These are phyloP conservation scores for Eupithecia dodoneata DNA, from an alignment of 2,888 invertebrate species.

Conservation along the genomic window DNA sequence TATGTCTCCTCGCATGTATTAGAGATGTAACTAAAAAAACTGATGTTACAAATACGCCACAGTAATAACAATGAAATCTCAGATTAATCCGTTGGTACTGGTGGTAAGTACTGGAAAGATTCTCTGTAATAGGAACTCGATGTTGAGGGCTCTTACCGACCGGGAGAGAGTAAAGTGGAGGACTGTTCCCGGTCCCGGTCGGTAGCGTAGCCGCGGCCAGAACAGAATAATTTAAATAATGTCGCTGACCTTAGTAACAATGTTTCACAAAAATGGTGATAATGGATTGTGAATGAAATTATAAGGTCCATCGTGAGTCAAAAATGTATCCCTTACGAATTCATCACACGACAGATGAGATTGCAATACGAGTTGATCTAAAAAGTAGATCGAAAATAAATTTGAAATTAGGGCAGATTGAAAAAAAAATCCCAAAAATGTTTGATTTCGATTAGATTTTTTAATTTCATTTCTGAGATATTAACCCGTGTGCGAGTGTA, in stretches of 20 bases:
- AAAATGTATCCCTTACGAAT: background rate
- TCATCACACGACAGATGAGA: background rate
- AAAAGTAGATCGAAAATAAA: background rate
- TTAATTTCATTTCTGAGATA: too few species aligned
- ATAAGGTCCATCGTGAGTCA: background rate
- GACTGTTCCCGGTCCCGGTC: slow-evolving; percentile 36
- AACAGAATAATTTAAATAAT: background rate
- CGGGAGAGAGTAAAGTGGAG: slow-evolving; percentile 60
- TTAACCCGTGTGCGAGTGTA: too few species aligned
- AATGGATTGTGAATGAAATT: background rate
- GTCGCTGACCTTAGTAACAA: background rate
- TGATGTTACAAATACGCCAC: background rate
- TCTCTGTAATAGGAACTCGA: slow-evolving; percentile 50
- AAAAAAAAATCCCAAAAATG: background rate
- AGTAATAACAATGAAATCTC: background rate
- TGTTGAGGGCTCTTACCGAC: slow-evolving; percentile 54
- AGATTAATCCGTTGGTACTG: background rate
- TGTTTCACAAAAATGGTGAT: background rate
- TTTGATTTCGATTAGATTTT: too few species aligned
- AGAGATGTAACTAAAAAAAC: background rate
- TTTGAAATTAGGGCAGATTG: background rate
- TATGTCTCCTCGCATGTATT: background rate
- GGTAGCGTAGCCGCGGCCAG: background rate
- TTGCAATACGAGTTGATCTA: background rate
- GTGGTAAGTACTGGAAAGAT: slow-evolving; percentile 21